phyloP scores from a whole-genome alignment of 2,797 vertebrate species.

The Smutsia temminckii region DNA sequence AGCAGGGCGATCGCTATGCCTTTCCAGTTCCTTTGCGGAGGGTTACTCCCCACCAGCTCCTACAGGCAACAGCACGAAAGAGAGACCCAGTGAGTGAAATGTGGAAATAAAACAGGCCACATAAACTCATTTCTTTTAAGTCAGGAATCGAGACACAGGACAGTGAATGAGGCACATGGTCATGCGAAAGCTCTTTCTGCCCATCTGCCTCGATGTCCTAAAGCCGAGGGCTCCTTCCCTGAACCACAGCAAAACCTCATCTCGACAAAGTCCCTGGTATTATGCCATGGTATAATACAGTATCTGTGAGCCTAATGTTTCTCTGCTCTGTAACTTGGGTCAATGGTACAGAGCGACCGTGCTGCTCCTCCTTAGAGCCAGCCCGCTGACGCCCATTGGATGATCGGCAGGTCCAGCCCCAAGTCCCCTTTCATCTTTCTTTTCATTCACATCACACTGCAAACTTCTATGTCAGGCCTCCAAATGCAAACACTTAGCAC shows the following conservation, averaged over 20 bases:
- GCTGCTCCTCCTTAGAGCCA: neutral
- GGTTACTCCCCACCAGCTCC: slow-evolving; percentile 97
- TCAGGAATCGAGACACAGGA: no score
- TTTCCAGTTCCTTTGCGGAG: slow-evolving; percentile 98
- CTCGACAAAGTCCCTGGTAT: neutral
- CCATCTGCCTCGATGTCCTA: rapidly evolving
- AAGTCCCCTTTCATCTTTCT: neutral
- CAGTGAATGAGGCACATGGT: rapidly evolving
- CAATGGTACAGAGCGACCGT: rapidly evolving
- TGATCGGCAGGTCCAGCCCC: rapidly evolving
- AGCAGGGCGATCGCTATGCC: slow-evolving; percentile 98
- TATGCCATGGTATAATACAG: rapidly evolving
- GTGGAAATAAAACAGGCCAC: rapidly evolving
- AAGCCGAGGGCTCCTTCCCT: no score
- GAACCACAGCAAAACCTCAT: rapidly evolving
- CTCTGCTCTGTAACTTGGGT: rapidly evolving
- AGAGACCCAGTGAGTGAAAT: neutral
- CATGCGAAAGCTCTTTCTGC: rapidly evolving
- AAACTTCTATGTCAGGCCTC: neutral
- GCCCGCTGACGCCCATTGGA: rapidly evolving
- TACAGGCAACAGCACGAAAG: slow-evolving; percentile 79
- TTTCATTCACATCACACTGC: neutral
- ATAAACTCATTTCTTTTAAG: rapidly evolving
- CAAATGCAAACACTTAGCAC: neutral
- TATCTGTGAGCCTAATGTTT: neutral